Evolutionary conservation across 64 coral and sea anemone species (phyloP).

Genomic region (Stylophora pistillata): DNA sequence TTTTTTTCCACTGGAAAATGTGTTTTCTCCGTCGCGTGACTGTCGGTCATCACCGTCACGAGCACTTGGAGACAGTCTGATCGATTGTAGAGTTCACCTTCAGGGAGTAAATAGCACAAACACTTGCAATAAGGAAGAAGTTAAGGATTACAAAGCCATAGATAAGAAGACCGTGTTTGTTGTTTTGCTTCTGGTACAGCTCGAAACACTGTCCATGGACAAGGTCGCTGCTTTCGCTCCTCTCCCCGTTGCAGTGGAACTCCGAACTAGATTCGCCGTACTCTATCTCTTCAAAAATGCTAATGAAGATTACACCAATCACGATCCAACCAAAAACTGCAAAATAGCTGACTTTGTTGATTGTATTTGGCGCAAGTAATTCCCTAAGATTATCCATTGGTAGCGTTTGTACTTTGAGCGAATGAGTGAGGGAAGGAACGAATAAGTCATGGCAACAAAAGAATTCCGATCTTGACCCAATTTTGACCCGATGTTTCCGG

Average conservation of each 20-base stretch:
- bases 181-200: neutral
- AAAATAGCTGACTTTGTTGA: neutral
- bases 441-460: too few species aligned
- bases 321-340: neutral
- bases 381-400: neutral
- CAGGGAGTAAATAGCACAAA: neutral
- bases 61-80: neutral
- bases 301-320: neutral
- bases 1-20: too few species aligned
- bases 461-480: too few species aligned
- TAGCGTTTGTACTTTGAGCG: too few species aligned
- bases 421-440: too few species aligned
- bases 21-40: neutral
- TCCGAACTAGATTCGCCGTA: neutral
- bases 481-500: too few species aligned
- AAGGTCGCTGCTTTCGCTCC: neutral
- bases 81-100: neutral
- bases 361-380: neutral
- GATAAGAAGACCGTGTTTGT: neutral
- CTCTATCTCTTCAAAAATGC: neutral
- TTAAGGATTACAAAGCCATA: neutral
- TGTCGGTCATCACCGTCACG: neutral
- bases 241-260: neutral
- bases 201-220: conserved; percentile 1
- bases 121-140: neutral